Evolutionary conservation across 2,888 invertebrate species (phyloP), one percentile per base, ranked within the genome.

Genomic region (Syritta pipiens): DNA sequence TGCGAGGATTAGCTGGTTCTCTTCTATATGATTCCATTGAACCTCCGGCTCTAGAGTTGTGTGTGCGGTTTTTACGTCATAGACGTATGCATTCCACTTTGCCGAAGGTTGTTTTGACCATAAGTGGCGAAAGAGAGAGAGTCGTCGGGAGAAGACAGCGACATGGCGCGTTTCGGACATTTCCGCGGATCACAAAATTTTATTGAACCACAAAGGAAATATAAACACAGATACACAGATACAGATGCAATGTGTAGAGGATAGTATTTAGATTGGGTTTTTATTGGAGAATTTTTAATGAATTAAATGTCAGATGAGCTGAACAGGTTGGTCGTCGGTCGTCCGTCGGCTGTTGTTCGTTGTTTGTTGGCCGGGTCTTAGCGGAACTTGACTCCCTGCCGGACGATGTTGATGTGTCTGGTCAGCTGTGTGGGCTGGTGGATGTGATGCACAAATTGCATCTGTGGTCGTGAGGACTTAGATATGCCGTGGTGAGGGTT

Each of bases 241-340:
- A 35, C 19, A 30, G n/a, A 28, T 37, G 28, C 42, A 7, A 35
- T 7, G 6, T 10, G 10, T 30, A 28, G 24, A 24, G 20, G 20
- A 53, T 32, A 51, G 53, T 72, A 77, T 71, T 72, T 49, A 74
- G 44, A 79, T 77, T 77, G 77, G 72, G 68, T 74, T 74, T 74
- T 79, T 79, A 79, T 74, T 79, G 79, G 22, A 37, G n/a, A n/a
- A 79, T 68, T 57, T 68, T 74, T 79, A 79, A 79, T 79, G 79
- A 79, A 74, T 74, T 79, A 74, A 79, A 79, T 74, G 67, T 74
- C 74, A 74, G 42, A 30, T 12, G 51, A 30, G 51, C 30, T 35
- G 53, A 76, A 79, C 79, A 71, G 59, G 72, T 72, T 77, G 68
- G n/a, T n/a, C n/a, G n/a, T n/a, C n/a, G n/a, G n/a, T n/a, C n/a